These are phyloP conservation scores for Drosophila yakuba DNA, from an alignment of 1,140 invertebrate genomes.

Conservation along the genomic window DNA sequence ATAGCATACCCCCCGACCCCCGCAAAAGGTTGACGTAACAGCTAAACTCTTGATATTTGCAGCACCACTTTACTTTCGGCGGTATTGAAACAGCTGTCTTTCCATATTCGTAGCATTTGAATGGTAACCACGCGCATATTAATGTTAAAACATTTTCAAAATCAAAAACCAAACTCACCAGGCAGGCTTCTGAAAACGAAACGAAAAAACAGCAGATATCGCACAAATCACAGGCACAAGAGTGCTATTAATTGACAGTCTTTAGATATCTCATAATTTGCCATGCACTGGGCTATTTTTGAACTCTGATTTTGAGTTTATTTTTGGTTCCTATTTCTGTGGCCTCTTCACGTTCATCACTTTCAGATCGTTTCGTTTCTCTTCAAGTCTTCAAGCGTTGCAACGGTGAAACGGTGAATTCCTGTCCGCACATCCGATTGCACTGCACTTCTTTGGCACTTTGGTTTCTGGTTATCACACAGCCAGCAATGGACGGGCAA, in stretches of 20 bases:
- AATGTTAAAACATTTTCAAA: constrained; percentile 25
- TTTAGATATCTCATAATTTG: constrained; percentile 43
- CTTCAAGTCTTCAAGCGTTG: constrained; percentile 2
- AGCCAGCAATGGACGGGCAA: constrained; percentile 9
- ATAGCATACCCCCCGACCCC: constrained; percentile 12
- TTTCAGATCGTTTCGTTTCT: constrained; percentile 14
- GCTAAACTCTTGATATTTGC: constrained; percentile 20
- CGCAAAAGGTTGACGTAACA: constrained; percentile 47
- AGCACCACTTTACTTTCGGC: constrained; percentile 17
- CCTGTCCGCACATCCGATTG: constrained; percentile 31
- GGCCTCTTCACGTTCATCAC: constrained; percentile 3
- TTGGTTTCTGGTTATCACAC: constrained; percentile 32
- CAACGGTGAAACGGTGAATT: constrained; percentile 30
- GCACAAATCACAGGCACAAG: constrained; percentile 4
- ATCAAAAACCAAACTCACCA: constrained; percentile 30
- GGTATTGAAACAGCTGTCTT: constrained; percentile 60
- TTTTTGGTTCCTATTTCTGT: constrained; percentile 10
- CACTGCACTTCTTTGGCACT: constrained; percentile 36
- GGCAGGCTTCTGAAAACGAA: background rate
- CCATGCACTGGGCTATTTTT: constrained; percentile 32
- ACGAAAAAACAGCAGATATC: background rate
- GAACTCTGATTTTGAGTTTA: constrained; percentile 12
- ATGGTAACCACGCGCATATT: constrained; percentile 36
- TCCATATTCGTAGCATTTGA: constrained; percentile 34
- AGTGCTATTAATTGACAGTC: constrained; percentile 23